phyloP scores from a whole-genome alignment of 2,888 invertebrate species.

The Elmis aenea region DNA sequence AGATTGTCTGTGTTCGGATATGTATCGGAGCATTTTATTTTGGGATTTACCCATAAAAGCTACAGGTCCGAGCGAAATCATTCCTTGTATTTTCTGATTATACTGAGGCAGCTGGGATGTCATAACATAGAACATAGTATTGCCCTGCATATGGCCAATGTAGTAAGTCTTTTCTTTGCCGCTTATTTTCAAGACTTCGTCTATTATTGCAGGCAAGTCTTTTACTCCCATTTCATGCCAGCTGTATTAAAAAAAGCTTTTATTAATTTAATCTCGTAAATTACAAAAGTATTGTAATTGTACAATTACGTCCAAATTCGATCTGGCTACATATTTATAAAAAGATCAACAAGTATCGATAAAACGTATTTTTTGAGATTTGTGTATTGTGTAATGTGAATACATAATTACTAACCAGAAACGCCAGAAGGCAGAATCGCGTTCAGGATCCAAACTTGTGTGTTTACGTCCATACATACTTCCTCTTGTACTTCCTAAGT shows the following conservation, averaged over 20 bases:
- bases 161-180: slow-evolving; percentile 57
- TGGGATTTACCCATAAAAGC: slow-evolving; percentile 50
- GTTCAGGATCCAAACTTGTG: slow-evolving; percentile 35
- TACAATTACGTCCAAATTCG: no score
- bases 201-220: slow-evolving; percentile 73
- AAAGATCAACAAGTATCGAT: no score
- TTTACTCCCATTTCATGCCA: slow-evolving; percentile 73
- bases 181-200: slow-evolving; percentile 56
- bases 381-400: not conserved
- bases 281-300: no score
- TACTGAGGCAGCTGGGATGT: slow-evolving; percentile 54
- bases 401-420: slow-evolving; percentile 45
- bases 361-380: slow-evolving; percentile 2
- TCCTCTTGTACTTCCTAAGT: slow-evolving; percentile 59
- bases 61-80: slow-evolving; percentile 59
- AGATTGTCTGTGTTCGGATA: slow-evolving; percentile 48
- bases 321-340: no score
- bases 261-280: no score
- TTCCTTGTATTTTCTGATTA: slow-evolving; percentile 54
- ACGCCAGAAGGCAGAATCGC: slow-evolving; percentile 41
- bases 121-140: slow-evolving; percentile 59
- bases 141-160: slow-evolving; percentile 65
- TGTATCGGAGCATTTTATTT: slow-evolving; percentile 49
- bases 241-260: no score
- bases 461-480: slow-evolving; percentile 53